Evolutionary conservation across 2,113 vertebrate species (phyloP), one percentile per base, ranked within the genome.

Genomic region (Peromyscus polionotus): DNA sequence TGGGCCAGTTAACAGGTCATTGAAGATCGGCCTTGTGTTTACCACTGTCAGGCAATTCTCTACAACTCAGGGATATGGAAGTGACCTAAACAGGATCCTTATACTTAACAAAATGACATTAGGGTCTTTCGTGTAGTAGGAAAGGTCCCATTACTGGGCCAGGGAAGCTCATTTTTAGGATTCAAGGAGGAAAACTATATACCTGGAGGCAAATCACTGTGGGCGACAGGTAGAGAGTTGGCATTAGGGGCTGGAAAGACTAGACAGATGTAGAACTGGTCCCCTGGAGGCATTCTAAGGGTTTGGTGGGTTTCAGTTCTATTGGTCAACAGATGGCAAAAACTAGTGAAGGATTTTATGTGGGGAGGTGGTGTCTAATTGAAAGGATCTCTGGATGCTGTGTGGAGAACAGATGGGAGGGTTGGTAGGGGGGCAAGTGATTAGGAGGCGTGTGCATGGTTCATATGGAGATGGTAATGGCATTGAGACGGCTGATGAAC

Each of bases 151-250:
- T 39, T 33, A 68, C 22, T n/a, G 84, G n/a, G 33, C 2, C 26
- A 65, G 51, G 24, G 73, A 57, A 76, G 51, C 24, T 16, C 1
- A 81, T 73, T 88, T 87, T n/a, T 31, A 94, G 75, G 31, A 26
- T 63, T 1, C 76, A 20, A 75, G 11, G 48, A 13, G 86, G 31
- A 2, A 51, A 67, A 45, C 39, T 81, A 72, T 31, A 81, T 31
- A 90, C 19, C 26, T 17, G 1, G 61, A 70, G 80, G 31, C 45
- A 84, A 95, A 85, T 9, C 48, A 42, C 3, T 51, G 2, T 65
- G 65, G 3, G n/a, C 72, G 31, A 13, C 3, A 94, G 54, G 11
- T 26, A 57, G 2, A 48, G 7, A 1, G 4, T 3, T 0, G 17
- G 48, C 68, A 57, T 0, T 6, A 5, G 57, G 90, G 90, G 33